These are phyloP conservation scores for Pseudolaguvia tuberculata DNA, from an alignment of 2,113 vertebrate genomes.

Conservation along the genomic window DNA sequence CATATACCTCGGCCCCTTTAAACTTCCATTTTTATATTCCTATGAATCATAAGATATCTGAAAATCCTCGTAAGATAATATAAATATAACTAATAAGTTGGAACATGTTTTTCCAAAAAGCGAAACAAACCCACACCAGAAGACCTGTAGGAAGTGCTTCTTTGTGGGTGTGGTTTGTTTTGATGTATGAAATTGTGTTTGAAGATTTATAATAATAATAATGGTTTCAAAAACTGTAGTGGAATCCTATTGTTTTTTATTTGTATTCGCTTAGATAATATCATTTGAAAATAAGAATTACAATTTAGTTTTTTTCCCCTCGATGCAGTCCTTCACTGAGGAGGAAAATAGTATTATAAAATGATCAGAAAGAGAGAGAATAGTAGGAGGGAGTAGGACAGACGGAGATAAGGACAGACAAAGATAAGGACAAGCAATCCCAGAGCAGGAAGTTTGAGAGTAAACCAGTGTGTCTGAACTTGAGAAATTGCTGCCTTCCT, in stretches of 20 bases:
- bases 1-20: not conserved
- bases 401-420: too few relatives aligned
- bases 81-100: constrained; percentile 53
- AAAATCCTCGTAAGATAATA: constrained; percentile 52
- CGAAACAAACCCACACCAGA: not conserved
- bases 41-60: constrained; percentile 17
- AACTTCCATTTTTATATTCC: constrained; percentile 23
- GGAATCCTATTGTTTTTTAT: constrained; percentile 31
- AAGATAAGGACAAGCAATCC: too few relatives aligned
- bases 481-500: constrained; percentile 14
- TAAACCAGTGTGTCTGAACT: not conserved
- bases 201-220: not conserved
- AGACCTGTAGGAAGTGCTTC: constrained; percentile 6
- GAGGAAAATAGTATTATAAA: not conserved
- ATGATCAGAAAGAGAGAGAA: constrained; percentile 10
- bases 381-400: constrained; percentile 19
- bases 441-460: constrained; percentile 10
- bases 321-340: not conserved
- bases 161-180: constrained; percentile 7
- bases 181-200: not conserved
- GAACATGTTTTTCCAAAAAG: constrained; percentile 29
- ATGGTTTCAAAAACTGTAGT: not conserved
- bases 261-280: constrained; percentile 38
- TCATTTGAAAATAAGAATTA: constrained; percentile 34
- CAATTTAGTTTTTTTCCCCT: not conserved